Base-by-base conservation (phyloP, 2,797 vertebrate genomes). In the Pipistrellus pipistrellus region DNA sequence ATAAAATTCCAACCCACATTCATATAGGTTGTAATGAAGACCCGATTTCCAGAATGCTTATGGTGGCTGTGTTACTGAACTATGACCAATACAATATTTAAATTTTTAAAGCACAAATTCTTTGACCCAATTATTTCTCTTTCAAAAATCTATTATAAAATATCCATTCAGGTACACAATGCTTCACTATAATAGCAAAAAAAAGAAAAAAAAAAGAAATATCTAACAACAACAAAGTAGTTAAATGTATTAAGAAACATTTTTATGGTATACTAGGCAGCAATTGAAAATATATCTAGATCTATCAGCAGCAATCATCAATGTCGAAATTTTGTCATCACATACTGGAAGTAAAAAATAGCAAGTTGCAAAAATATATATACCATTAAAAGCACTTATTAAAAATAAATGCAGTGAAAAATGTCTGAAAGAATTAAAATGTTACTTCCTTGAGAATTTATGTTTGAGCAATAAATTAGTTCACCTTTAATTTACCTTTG, bases 391-490 rank as follows among this genome's bases (percentile, higher is more conserved):
- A 66, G 77, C n/a, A 85, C 6, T 81, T 85, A 69, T 38, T 72
- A 66, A 57, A 91, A 84, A 64, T 35, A 78, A 88, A 81, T 23
- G 14, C 10, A 68, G n/a, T 76, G 32, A 27, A 87, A 80, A 86
- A 88, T 8, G 0, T 46, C n/a, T 78, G 13, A 27, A 85, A 75
- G 7, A 83, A 66, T 9, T 62, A 48, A n/a, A 35, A 25, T 64
- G 0, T 80, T 71, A 77, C 17, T 85, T 85, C 48, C 23, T 90
- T 85, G 12, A 62, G 25, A 20, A 85, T 21, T 1, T 46, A 7
- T 77, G 15, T 66, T 85, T 75, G 38, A 68, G 0, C 18, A 51
- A 66, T 48, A 62, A 62, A 62, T 62, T 62, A 62, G 59, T 62
- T 62, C 59, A 30, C 59, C 27, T 11, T 75, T 1, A 64, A 1